Evolutionary conservation across 2,797 vertebrate genomes (phyloP), one percentile per base, ranked within the genome.

Genomic region (Cyclopterus lumpus): DNA sequence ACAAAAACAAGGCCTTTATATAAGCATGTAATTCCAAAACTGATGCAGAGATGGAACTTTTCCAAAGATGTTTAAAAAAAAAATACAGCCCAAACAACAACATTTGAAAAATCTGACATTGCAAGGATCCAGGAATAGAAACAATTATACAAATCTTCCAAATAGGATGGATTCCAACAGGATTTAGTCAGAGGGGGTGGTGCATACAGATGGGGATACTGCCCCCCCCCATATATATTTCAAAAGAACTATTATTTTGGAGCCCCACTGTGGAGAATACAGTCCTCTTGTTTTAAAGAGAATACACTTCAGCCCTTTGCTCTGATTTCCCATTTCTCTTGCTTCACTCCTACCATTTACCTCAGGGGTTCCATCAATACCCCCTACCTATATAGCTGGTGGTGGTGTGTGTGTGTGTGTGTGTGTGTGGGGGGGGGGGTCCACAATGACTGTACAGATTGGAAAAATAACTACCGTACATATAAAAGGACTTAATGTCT

Each of bases 71-170:
- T 71, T n/a, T 28, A 46, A 67, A 63, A 58, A 61, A 62, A 48
- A 22, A 34, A 28, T 28, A 71, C 15, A 60, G 55, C n/a, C 18
- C 36, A 11, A 66, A 85, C 22, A 63, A 77, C 85, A 74, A 75
- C 44, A 65, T 48, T 57, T 60, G 7, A 46, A 42, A 18, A 18
- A 44, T 75, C 55, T 80, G 65, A 83, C 60, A 76, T 48, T 74
- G 73, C 51, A 61, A 7, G 30, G 67, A 54, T 84, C 73, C 78
- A 83, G 62, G 68, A 87, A 90, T 77, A 83, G 71, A 88, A 84
- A 86, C 77, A 88, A 90, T 89, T 79, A 87, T 85, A 53, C 63
- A 85, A 86, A 86, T 78, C 82, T 84, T 83, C 84, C 61, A 77
- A 89, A 79, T 30, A 82, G 87, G 83, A 88, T 30, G 62, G 67